Evolutionary conservation across 1,140 invertebrate species (phyloP).

Genomic region (Oncopeltus fasciatus): DNA sequence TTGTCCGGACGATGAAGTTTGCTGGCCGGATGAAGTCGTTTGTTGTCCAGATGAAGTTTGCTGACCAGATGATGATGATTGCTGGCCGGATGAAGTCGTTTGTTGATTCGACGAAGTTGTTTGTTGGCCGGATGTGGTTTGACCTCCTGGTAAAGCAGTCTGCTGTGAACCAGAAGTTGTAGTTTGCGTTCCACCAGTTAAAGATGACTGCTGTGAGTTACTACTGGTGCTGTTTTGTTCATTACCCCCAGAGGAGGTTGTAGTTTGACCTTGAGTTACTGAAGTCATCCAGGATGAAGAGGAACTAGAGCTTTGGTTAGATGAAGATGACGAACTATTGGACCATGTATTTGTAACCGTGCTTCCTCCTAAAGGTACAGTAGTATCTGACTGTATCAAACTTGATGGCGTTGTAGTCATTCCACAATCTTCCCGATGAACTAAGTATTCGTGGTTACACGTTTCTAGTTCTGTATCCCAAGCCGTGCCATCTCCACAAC

Average conservation of each 20-base stretch:
- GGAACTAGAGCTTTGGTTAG: slow-evolving; percentile 15
- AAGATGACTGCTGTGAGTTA: slow-evolving; percentile 18
- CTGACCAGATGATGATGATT: slow-evolving; percentile 16
- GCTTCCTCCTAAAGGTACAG: slow-evolving; percentile 8
- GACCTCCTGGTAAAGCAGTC: slow-evolving; percentile 14
- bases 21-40: slow-evolving; percentile 13
- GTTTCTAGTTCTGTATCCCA: slow-evolving; percentile 49
- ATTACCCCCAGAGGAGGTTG: slow-evolving; percentile 14
- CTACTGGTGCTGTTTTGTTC: slow-evolving; percentile 12
- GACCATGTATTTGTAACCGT: slow-evolving; percentile 20
- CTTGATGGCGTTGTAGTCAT: slow-evolving; percentile 14
- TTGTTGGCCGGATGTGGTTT: slow-evolving; percentile 15
- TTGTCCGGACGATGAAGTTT: slow-evolving; percentile 17
- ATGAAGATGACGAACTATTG: slow-evolving; percentile 15
- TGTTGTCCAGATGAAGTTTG: slow-evolving; percentile 17
- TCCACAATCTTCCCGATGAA: slow-evolving; percentile 20
- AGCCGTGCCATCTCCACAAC: slow-evolving; percentile 50
- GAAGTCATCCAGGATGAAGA: slow-evolving; percentile 18
- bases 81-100: slow-evolving; percentile 20
- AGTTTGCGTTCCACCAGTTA: slow-evolving; percentile 14
- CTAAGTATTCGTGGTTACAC: slow-evolving; percentile 41
- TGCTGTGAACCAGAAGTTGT: slow-evolving; percentile 9
- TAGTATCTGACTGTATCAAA: slow-evolving; percentile 20
- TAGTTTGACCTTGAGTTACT: slow-evolving; percentile 5
- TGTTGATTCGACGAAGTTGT: slow-evolving; percentile 15